Percentiles rank a stretch among this genome's conserved stretches.
Conservation (phyloP, 2,797 vertebrate genomes). For the Aldrovandia affinis region DNA sequence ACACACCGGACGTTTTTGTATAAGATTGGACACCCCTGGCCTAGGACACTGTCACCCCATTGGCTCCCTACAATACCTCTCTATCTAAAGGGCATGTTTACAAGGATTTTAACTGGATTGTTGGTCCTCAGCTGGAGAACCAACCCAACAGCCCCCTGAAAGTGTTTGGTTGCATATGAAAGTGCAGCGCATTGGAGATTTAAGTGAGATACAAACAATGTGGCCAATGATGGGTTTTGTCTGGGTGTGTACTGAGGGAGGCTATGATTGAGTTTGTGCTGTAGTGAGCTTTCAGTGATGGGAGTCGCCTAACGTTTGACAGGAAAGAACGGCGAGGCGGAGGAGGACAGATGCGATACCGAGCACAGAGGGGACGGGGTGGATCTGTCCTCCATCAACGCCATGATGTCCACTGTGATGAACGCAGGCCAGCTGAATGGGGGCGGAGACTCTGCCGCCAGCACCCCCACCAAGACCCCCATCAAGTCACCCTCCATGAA, state of each 20-base stretch:
- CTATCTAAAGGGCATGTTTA: background rate
- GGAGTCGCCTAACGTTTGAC: constrained; percentile 4
- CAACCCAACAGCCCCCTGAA: no score
- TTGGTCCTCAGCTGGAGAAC: no score
- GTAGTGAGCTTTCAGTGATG: constrained; percentile 23
- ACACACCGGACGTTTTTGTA: no score
- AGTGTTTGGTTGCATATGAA: no score
- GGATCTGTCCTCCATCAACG: constrained; percentile 88
- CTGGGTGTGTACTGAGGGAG: no score
- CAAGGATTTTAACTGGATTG: no score
- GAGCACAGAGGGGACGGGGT: constrained; percentile 48
- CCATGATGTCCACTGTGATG: constrained; percentile 95
- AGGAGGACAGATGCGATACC: constrained; percentile 33
- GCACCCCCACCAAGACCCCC: constrained; percentile 80
- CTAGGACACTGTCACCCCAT: constrained; percentile 11
- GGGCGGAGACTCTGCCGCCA: constrained; percentile 67
- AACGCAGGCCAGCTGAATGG: constrained; percentile 78
- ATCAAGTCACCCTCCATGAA: constrained; percentile 61
- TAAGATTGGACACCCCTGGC: no score
- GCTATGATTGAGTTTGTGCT: background rate
- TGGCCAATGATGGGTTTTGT: no score
- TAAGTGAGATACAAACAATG: no score
- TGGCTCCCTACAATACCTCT: background rate
- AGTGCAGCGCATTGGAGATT: no score
- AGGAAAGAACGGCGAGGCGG: constrained; percentile 41